These are phyloP conservation scores for Acrobasis repandana DNA, from an alignment of 2,888 invertebrate species.

Conservation along the genomic window DNA sequence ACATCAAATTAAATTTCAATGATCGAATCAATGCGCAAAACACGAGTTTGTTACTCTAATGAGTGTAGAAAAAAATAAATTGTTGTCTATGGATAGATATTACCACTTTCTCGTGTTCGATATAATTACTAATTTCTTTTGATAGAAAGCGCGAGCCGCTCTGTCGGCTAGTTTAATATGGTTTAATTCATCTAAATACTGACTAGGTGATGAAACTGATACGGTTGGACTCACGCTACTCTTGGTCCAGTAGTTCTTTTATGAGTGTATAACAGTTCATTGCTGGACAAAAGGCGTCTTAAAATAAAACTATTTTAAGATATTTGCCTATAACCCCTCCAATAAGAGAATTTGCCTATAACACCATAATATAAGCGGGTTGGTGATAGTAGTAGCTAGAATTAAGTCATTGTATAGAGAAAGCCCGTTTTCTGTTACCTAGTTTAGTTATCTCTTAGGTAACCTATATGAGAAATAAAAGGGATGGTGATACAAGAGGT, in stretches of 20 bases:
- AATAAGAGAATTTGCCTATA: too few relatives aligned
- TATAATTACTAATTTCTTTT: constrained; percentile 58
- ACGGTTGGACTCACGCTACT: background rate
- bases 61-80: constrained; percentile 34
- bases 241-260: background rate
- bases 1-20: background rate
- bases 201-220: constrained; percentile 15
- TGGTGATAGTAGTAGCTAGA: too few relatives aligned
- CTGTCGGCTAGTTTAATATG: constrained; percentile 47
- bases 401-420: too few relatives aligned
- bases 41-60: background rate
- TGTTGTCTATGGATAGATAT: constrained; percentile 24
- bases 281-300: too few relatives aligned
- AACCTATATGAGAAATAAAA: too few relatives aligned
- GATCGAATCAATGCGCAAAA: background rate
- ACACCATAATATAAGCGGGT: too few relatives aligned
- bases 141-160: constrained; percentile 53
- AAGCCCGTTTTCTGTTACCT: too few relatives aligned
- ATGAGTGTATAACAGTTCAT: too few relatives aligned
- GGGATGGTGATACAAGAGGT: too few relatives aligned
- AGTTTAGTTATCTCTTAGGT: too few relatives aligned
- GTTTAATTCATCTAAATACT: constrained; percentile 39
- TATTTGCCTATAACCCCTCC: too few relatives aligned
- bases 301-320: too few relatives aligned
- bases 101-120: constrained; percentile 34